Percentiles rank a stretch among this genome's conserved stretches.
Evolutionary conservation across 2,888 invertebrate species (phyloP).

Genomic region (Pseudeuparius sepicola): DNA sequence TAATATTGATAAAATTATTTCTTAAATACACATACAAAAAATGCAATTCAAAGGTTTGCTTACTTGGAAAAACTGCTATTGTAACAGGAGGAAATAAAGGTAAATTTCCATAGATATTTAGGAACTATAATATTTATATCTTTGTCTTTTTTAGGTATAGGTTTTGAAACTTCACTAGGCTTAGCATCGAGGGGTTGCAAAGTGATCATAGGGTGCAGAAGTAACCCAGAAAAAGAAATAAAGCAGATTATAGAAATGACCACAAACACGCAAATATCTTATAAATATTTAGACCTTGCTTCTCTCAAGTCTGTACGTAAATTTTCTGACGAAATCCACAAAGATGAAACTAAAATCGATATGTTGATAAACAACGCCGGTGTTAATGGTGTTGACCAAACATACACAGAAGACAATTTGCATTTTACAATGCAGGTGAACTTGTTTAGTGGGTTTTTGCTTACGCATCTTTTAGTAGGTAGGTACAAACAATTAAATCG

Average conservation of each 20-base stretch:
- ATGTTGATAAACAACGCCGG: conserved; percentile 86
- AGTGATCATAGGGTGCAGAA: conserved; percentile 79
- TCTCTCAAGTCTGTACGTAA: conserved; percentile 67
- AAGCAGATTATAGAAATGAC: conserved; percentile 61
- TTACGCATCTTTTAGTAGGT: conserved; percentile 79
- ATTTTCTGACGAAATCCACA: conserved; percentile 67
- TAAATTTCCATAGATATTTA: too few relatives aligned
- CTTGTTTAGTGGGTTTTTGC: conserved; percentile 84
- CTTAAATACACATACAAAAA: too few relatives aligned
- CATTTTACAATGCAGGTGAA: conserved; percentile 89
- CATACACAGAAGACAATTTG: conserved; percentile 67
- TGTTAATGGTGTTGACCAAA: conserved; percentile 59
- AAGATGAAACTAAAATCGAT: conserved; percentile 38
- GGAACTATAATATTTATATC: too few relatives aligned
- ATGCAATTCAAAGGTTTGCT: too few relatives aligned
- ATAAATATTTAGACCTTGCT: conserved; percentile 67
- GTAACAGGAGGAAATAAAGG: too few relatives aligned
- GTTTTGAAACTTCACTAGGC: conserved; percentile 66
- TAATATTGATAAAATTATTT: too few relatives aligned
- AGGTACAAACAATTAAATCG: too few relatives aligned
- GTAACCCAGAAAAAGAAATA: conserved; percentile 59
- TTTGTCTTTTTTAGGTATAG: too few relatives aligned
- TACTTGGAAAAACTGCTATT: too few relatives aligned
- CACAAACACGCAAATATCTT: conserved; percentile 58
- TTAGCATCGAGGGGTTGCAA: conserved; percentile 65